phyloP scores from a whole-genome alignment of 2,888 invertebrate species.

The Hydrotaea diabolus region DNA sequence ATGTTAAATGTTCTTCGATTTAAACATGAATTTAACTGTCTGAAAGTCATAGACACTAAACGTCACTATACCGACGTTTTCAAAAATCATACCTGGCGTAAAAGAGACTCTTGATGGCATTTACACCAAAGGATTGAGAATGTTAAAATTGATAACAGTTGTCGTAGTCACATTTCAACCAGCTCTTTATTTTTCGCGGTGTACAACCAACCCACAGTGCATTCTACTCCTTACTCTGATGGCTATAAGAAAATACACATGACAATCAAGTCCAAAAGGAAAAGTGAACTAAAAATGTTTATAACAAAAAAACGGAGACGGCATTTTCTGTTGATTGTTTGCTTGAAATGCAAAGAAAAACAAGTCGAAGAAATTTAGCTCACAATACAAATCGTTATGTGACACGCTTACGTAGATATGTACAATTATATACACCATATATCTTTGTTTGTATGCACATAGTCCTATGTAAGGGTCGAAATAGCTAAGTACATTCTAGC shows the following conservation, averaged over 20 bases:
- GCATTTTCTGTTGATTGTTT: background rate
- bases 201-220: too few species aligned
- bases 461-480: background rate
- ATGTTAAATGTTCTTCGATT: too few species aligned
- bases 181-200: too few species aligned
- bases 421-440: background rate
- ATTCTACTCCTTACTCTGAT: background rate
- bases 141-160: too few species aligned
- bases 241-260: slow-evolving; percentile 41
- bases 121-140: too few species aligned
- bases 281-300: background rate
- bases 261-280: slow-evolving; percentile 27
- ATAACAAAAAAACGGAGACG: slow-evolving; percentile 3
- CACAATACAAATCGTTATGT: slow-evolving; percentile 59
- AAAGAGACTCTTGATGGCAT: too few species aligned
- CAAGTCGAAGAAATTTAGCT: slow-evolving; percentile 44
- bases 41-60: too few species aligned
- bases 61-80: too few species aligned
- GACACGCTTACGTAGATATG: slow-evolving; percentile 53
- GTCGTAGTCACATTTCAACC: too few species aligned
- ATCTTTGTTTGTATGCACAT: background rate
- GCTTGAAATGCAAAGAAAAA: slow-evolving; percentile 31
- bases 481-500: background rate
- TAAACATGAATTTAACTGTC: too few species aligned
- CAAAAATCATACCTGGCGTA: too few species aligned